Evolutionary conservation across 2,797 vertebrate genomes (phyloP).

Genomic region (Gymnoscopelus microlampas): DNA sequence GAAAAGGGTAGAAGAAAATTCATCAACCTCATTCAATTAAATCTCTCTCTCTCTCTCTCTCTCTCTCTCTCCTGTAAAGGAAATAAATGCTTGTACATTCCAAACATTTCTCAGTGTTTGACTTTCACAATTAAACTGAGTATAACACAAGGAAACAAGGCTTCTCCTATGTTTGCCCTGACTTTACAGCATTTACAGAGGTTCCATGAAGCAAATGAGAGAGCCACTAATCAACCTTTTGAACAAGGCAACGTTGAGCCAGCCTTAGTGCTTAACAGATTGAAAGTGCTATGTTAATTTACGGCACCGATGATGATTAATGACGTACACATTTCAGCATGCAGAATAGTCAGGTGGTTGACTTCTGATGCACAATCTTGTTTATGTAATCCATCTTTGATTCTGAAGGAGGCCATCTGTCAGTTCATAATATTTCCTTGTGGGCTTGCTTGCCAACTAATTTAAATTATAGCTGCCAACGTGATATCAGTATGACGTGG

Average conservation of each 20-base stretch:
- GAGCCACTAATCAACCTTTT: conserved; percentile 20
- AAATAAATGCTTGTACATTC: background rate
- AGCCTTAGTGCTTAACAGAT: conserved; percentile 8
- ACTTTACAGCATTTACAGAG: conserved; percentile 18
- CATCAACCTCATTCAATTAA: no score
- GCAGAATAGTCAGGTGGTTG: background rate
- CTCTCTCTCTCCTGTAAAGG: no score
- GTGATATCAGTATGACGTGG: no score
- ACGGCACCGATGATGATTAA: conserved; percentile 37
- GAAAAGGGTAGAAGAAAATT: no score
- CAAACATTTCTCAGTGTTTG: background rate
- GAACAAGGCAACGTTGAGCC: conserved; percentile 9
- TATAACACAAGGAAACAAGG: background rate
- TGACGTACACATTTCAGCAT: conserved; percentile 5
- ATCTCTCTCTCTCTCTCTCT: no score
- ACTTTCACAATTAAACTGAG: background rate
- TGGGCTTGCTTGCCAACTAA: conserved; percentile 6
- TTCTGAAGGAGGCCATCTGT: background rate
- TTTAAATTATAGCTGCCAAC: no score
- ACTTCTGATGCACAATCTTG: background rate
- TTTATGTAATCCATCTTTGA: conserved; percentile 4
- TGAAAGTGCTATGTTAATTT: background rate
- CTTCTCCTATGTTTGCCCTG: conserved; percentile 7
- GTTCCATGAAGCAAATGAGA: conserved; percentile 28
- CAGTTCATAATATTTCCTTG: background rate